Percentiles rank a stretch among this genome's conserved stretches.
phyloP scores from a whole-genome alignment of 2,888 invertebrate genomes.

The Venusia cambrica region DNA sequence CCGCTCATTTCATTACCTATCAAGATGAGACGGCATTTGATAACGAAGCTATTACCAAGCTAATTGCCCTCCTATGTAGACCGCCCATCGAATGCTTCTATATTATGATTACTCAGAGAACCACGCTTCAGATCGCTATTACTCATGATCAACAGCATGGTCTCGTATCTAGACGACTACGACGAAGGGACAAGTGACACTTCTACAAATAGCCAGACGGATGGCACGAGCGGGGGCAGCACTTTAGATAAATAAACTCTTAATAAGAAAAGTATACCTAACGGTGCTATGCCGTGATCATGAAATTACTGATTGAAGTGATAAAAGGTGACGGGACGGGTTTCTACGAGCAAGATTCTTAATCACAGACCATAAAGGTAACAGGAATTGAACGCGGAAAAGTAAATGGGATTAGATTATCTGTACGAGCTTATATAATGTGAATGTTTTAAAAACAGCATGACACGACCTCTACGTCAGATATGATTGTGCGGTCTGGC shows the following conservation, averaged over 20 bases:
- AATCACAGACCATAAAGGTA: slow-evolving; percentile 12
- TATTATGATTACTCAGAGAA: slow-evolving; percentile 32
- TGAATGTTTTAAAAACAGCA: slow-evolving; percentile 17
- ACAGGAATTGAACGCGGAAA: slow-evolving; percentile 6
- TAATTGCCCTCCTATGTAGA: slow-evolving; percentile 55
- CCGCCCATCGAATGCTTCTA: slow-evolving; percentile 43
- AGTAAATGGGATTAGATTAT: slow-evolving; percentile 7
- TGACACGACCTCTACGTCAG: slow-evolving; percentile 24
- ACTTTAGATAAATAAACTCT: slow-evolving; percentile 31
- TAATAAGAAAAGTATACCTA: slow-evolving; percentile 36
- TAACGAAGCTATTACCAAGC: slow-evolving; percentile 64
- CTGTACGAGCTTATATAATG: slow-evolving; percentile 4
- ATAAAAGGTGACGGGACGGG: slow-evolving; percentile 31
- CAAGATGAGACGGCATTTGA: slow-evolving; percentile 57
- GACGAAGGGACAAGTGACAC: slow-evolving; percentile 36
- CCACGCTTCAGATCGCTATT: slow-evolving; percentile 25
- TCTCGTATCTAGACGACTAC: no score
- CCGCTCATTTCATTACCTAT: slow-evolving; percentile 52
- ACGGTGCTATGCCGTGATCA: slow-evolving; percentile 40
- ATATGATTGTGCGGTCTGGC: slow-evolving; percentile 26
- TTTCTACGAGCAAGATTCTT: slow-evolving; percentile 26
- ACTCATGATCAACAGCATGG: slow-evolving; percentile 30
- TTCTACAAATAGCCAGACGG: slow-evolving; percentile 32
- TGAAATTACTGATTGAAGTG: slow-evolving; percentile 36
- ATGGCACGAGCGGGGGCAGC: slow-evolving; percentile 25